Conservation (phyloP, 1,140 invertebrate genomes). For the Cydia splendana region DNA sequence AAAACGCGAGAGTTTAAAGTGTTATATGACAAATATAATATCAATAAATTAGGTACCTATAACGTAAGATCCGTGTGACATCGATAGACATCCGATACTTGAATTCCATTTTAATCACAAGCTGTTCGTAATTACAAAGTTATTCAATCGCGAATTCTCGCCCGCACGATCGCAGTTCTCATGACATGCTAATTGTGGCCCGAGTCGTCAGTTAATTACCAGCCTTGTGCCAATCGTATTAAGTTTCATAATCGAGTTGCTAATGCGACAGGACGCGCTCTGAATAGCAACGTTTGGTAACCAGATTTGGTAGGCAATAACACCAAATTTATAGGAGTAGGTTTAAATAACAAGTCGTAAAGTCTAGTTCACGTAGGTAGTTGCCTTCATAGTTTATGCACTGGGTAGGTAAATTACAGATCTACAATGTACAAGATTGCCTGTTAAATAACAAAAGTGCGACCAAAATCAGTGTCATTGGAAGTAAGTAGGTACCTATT, state of each 20-base stretch:
- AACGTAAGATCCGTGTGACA: background rate
- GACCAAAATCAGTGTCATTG: too few species aligned
- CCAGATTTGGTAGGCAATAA: conserved; percentile 11
- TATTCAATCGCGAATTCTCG: background rate
- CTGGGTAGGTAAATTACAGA: too few species aligned
- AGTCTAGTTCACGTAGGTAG: background rate
- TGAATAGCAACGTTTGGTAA: conserved; percentile 18
- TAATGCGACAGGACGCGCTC: conserved; percentile 11
- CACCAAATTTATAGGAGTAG: conserved; percentile 3
- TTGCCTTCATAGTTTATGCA: background rate
- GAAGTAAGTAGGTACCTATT: too few species aligned
- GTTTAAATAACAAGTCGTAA: background rate
- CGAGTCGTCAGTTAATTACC: background rate
- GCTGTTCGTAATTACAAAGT: background rate
- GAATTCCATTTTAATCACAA: background rate
- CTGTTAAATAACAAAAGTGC: too few species aligned
- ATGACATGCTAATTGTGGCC: conserved; percentile 12
- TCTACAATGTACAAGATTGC: too few species aligned
- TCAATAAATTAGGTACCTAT: too few species aligned
- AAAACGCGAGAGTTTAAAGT: too few species aligned
- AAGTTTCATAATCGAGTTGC: conserved; percentile 14
- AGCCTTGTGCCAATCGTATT: background rate
- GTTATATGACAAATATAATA: too few species aligned
- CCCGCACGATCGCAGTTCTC: background rate
- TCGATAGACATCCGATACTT: background rate